Conservation (phyloP, 2,888 invertebrate genomes). For the Sceliomorpha sp. region DNA sequence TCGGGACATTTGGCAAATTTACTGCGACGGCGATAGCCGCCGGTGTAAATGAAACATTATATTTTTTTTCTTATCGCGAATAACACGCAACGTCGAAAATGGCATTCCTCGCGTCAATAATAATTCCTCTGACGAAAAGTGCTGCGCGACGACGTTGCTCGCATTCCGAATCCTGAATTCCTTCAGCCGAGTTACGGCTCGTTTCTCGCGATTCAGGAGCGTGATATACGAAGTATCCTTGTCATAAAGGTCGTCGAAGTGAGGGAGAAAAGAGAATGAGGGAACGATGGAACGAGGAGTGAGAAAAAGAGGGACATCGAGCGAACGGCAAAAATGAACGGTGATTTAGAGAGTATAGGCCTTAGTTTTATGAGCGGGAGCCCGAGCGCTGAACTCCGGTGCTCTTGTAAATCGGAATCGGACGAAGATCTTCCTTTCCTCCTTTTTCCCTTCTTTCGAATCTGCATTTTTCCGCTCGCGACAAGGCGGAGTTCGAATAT, state of each 20-base stretch:
- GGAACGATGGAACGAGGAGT: conserved; percentile 5
- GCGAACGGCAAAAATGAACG: conserved; percentile 33
- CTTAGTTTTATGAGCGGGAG: conserved; percentile 34
- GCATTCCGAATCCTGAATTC: conserved; percentile 11
- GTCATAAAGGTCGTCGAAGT: conserved; percentile 43
- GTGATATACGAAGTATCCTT: conserved; percentile 42
- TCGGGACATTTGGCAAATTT: no score
- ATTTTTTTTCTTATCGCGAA: no score
- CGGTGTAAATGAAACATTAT: no score
- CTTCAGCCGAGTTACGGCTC: neutral
- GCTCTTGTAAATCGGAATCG: conserved; percentile 22
- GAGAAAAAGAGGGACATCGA: conserved; percentile 28
- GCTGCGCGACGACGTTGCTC: conserved; percentile 2
- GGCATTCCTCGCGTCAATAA: conserved; percentile 7
- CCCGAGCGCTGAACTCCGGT: conserved; percentile 18
- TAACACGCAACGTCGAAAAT: no score
- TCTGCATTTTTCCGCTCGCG: no score
- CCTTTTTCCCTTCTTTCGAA: no score
- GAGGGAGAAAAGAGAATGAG: neutral
- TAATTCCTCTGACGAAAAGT: conserved; percentile 30
- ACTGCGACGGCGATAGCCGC: no score
- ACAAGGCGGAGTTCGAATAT: no score
- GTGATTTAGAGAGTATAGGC: conserved; percentile 32
- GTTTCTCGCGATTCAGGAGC: conserved; percentile 12
- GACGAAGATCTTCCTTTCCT: no score